A percentile compares a stretch with the other conserved stretches of the same genome.
Evolutionary conservation across 2,113 vertebrate species (phyloP).

Genomic region (Mormyrus iriodes): DNA sequence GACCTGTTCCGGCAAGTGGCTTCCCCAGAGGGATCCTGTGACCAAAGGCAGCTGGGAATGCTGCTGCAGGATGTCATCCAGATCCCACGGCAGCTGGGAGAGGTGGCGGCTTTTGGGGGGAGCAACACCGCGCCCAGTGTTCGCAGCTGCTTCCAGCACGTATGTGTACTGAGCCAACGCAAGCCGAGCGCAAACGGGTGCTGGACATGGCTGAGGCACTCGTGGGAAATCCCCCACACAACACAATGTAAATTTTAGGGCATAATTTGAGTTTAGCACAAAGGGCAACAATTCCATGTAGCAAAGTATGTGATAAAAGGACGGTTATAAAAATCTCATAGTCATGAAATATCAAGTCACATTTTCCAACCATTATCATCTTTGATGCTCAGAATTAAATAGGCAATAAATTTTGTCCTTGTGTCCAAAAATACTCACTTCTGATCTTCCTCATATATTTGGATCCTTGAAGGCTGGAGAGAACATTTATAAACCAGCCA

Average conservation of each 20-base stretch:
- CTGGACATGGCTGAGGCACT: not conserved
- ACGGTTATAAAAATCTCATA: not conserved
- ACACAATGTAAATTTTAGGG: not conserved
- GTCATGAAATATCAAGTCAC: not conserved
- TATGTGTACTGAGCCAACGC: slow-evolving; percentile 43
- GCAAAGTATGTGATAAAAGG: not conserved
- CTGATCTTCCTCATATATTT: slow-evolving; percentile 16
- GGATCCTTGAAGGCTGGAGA: slow-evolving; percentile 4
- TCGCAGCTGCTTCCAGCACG: slow-evolving; percentile 93
- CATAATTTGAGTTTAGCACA: not conserved
- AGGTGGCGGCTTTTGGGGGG: slow-evolving; percentile 91
- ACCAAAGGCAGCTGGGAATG: slow-evolving; percentile 86
- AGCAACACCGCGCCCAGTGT: slow-evolving; percentile 96
- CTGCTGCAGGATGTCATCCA: slow-evolving; percentile 90
- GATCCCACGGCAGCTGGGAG: slow-evolving; percentile 88
- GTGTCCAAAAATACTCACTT: slow-evolving; percentile 14
- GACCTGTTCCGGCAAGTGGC: slow-evolving; percentile 89
- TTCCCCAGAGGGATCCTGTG: slow-evolving; percentile 78
- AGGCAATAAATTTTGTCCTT: slow-evolving; percentile 13
- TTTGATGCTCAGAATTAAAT: not conserved
- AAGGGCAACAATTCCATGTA: not conserved
- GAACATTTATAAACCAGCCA: slow-evolving; percentile 24
- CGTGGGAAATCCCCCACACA: not conserved
- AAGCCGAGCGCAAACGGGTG: not conserved
- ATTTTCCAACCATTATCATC: not conserved